These are phyloP conservation scores for Carterocephalus palaemon DNA, from an alignment of 2,888 invertebrate genomes.

Conservation along the genomic window DNA sequence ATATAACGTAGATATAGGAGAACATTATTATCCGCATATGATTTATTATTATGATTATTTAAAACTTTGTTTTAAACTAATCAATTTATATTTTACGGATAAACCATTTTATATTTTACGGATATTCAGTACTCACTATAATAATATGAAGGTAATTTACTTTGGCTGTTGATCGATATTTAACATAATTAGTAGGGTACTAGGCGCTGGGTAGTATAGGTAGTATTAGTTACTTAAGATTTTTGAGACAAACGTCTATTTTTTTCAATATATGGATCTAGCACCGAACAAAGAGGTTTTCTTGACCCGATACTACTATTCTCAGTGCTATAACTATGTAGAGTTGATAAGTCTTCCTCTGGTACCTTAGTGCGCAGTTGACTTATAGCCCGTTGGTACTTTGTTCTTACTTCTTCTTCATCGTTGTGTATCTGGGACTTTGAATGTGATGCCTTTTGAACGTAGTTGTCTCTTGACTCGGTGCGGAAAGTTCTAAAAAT, in stretches of 20 bases:
- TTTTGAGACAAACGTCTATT: constrained; percentile 48
- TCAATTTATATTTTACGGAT: no score
- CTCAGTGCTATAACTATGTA: constrained; percentile 46
- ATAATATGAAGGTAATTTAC: no score
- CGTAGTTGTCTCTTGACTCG: constrained; percentile 59
- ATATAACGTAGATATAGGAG: no score
- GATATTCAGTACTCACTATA: no score
- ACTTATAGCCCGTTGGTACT: constrained; percentile 43
- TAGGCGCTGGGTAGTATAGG: no score
- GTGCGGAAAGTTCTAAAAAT: constrained; percentile 59
- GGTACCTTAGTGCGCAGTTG: constrained; percentile 42
- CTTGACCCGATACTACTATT: constrained; percentile 48
- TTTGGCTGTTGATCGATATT: no score
- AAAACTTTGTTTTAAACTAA: no score
- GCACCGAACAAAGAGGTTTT: constrained; percentile 50
- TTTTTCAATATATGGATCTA: constrained; percentile 51
- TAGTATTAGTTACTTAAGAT: no score
- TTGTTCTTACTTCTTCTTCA: constrained; percentile 49
- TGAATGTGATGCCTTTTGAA: constrained; percentile 38
- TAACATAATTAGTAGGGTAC: no score
- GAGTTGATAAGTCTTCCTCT: constrained; percentile 41
- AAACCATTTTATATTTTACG: no score
- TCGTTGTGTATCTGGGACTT: constrained; percentile 47
- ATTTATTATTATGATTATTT: no score
- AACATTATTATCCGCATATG: no score